Evolutionary conservation across 1,140 invertebrate species (phyloP).

Genomic region (Camponotus pennsylvanicus): DNA sequence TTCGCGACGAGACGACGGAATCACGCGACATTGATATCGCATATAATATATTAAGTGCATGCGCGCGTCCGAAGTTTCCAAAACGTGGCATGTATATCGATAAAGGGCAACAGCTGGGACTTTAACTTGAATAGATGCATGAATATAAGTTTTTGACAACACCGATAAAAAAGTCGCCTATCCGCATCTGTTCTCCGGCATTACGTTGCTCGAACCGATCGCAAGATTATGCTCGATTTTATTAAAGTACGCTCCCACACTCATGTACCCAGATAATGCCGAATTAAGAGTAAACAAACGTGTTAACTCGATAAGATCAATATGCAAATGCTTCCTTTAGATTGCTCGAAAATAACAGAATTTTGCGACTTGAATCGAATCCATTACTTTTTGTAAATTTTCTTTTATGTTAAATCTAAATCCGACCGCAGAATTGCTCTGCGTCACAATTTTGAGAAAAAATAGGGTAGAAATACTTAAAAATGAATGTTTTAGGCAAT

Average conservation of each 20-base stretch:
- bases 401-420: no score
- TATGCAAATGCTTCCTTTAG: neutral
- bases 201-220: slow-evolving; percentile 22
- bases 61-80: neutral
- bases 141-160: slow-evolving; percentile 1
- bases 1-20: neutral
- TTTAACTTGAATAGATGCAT: slow-evolving; percentile 41
- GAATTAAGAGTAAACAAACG: neutral
- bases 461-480: no score
- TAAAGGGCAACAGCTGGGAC: slow-evolving; percentile 27
- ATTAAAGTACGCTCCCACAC: neutral
- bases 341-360: neutral
- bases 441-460: no score
- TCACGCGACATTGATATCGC: slow-evolving; percentile 1
- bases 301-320: neutral
- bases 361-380: no score
- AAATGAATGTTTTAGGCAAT: no score
- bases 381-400: no score
- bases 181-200: neutral
- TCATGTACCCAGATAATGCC: neutral
- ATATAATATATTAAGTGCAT: neutral
- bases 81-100: slow-evolving; percentile 19
- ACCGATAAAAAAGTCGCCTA: slow-evolving; percentile 5
- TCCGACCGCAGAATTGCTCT: no score
- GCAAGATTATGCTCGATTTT: slow-evolving; percentile 10